Conservation (phyloP, 1,140 invertebrate genomes). For the Apis mellifera region Amel_HAv3.1 CM009936.2:10703001-10703500, state of each 20-base stretch:
- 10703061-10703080: neutral
- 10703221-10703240: neutral
- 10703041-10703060: neutral
- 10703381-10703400: neutral
- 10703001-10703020: conserved; percentile 6
- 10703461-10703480: neutral
- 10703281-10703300: neutral
- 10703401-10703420: neutral
- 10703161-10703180: neutral
- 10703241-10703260: conserved; percentile 10
- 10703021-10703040: neutral
- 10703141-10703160: too few species aligned
- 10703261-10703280: neutral
- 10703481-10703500: conserved; percentile 22
- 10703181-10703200: neutral
- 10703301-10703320: neutral
- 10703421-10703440: neutral
- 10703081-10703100: neutral
- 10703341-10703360: neutral
- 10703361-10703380: neutral
- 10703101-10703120: too few species aligned
- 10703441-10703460: neutral
- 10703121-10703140: too few species aligned
- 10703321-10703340: conserved; percentile 18
- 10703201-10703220: neutral